Conservation (phyloP, 1,140 invertebrate species). For the Heliconius congener region DNA sequence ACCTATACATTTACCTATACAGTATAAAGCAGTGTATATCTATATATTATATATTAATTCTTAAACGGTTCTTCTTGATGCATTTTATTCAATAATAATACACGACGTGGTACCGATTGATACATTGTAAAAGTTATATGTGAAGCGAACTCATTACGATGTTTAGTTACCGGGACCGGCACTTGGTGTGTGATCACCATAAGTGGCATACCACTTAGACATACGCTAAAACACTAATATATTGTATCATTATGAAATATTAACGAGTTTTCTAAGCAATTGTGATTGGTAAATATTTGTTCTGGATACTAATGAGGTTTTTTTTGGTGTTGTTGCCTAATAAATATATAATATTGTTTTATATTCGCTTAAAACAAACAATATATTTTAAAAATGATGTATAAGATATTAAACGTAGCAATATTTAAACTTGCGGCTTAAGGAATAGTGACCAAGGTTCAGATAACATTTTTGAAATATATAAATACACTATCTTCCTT, state of each 20-base stretch:
- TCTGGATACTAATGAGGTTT: neutral
- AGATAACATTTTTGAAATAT: no score
- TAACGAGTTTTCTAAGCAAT: slow-evolving; percentile 43
- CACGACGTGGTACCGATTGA: slow-evolving; percentile 38
- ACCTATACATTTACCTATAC: no score
- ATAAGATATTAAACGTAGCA: no score
- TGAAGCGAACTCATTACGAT: slow-evolving; percentile 64
- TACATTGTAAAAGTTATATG: slow-evolving; percentile 45
- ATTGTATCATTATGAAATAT: slow-evolving; percentile 55
- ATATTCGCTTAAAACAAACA: no score
- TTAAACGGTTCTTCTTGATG: neutral
- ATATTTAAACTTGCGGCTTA: no score
- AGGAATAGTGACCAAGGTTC: no score
- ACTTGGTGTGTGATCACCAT: slow-evolving; percentile 56
- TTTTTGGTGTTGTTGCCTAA: no score
- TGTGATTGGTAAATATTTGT: neutral
- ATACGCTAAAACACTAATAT: slow-evolving; percentile 57
- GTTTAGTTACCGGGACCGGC: slow-evolving; percentile 51
- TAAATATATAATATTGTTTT: no score
- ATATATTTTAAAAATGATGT: no score
- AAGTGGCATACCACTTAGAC: slow-evolving; percentile 65
- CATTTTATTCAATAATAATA: neutral
- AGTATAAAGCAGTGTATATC: no score
- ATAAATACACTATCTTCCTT: no score
- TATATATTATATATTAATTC: no score